These are phyloP conservation scores for Malurus alboscapulatus DNA, from an alignment of 2,113 vertebrate species.

Conservation along the genomic window DNA sequence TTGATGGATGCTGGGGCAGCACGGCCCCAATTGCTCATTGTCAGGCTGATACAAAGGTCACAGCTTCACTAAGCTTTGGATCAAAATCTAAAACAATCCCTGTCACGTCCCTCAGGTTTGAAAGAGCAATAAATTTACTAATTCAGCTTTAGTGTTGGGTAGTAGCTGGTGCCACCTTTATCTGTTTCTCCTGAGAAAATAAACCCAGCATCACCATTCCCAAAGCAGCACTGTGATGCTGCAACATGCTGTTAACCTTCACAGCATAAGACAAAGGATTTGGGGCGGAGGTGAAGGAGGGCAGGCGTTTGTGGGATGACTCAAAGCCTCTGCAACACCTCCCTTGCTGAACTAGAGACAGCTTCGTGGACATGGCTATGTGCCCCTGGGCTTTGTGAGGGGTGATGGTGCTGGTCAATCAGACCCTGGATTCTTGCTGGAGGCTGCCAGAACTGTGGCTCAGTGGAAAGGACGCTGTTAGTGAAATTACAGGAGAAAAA, in stretches of 20 bases:
- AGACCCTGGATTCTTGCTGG: neutral
- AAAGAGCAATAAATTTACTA: constrained; percentile 35
- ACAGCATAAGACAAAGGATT: neutral
- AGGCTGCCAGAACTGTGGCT: neutral
- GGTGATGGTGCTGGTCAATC: neutral
- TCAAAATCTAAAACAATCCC: constrained; percentile 17
- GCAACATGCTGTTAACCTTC: constrained; percentile 1
- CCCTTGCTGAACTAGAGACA: neutral
- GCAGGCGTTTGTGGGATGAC: neutral
- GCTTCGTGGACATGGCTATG: neutral
- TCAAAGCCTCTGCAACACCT: neutral
- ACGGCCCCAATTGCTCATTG: neutral
- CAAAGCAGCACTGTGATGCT: neutral
- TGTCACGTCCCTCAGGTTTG: neutral
- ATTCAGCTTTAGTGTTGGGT: constrained; percentile 6
- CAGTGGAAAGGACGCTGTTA: neutral
- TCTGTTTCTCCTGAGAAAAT: constrained; percentile 37
- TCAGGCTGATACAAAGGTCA: constrained; percentile 46
- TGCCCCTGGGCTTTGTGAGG: neutral
- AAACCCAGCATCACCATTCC: neutral
- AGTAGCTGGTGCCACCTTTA: constrained; percentile 43
- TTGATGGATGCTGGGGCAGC: constrained; percentile 44
- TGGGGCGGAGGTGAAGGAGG: neutral
- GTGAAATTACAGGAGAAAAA: neutral
- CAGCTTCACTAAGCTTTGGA: neutral